Evolutionary conservation across 2,888 invertebrate genomes (phyloP).

Genomic region (Ormyrus rosae): DNA sequence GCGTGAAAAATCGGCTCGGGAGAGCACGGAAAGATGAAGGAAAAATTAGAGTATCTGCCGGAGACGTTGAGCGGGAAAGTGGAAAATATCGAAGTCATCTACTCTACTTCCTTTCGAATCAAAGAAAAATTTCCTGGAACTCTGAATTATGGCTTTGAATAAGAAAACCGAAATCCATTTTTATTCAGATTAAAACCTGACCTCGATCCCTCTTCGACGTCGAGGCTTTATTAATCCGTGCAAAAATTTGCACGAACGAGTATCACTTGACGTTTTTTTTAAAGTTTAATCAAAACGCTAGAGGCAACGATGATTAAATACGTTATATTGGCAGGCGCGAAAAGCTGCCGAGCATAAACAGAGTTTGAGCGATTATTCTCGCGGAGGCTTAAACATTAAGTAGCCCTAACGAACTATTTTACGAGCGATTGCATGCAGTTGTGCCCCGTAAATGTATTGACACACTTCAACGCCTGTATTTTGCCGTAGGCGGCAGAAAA

Average conservation of each 20-base stretch:
- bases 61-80: constrained; percentile 7
- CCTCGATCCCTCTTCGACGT: too few relatives aligned
- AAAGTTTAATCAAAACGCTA: too few relatives aligned
- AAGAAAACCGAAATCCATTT: neutral
- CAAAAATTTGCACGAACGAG: too few relatives aligned
- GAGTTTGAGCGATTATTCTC: neutral
- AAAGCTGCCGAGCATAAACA: neutral
- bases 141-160: neutral
- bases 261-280: too few relatives aligned
- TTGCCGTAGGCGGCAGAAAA: neutral
- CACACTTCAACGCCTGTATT: constrained; percentile 1
- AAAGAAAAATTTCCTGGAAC: constrained; percentile 7
- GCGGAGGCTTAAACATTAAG: constrained; percentile 31
- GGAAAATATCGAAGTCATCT: constrained; percentile 20
- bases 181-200: too few relatives aligned
- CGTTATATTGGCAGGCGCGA: neutral
- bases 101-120: constrained; percentile 15
- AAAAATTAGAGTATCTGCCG: constrained; percentile 25
- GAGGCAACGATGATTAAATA: too few relatives aligned
- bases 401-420: constrained; percentile 19
- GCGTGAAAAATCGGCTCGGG: constrained; percentile 17
- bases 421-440: constrained; percentile 1
- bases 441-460: neutral
- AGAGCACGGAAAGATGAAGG: neutral
- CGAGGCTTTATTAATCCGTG: too few relatives aligned